A percentile compares a stretch with the other conserved stretches of the same genome.
These are phyloP conservation scores for Pipistrellus pygmaeus DNA, from an alignment of 2,797 vertebrate species.

Conservation along the genomic window DNA sequence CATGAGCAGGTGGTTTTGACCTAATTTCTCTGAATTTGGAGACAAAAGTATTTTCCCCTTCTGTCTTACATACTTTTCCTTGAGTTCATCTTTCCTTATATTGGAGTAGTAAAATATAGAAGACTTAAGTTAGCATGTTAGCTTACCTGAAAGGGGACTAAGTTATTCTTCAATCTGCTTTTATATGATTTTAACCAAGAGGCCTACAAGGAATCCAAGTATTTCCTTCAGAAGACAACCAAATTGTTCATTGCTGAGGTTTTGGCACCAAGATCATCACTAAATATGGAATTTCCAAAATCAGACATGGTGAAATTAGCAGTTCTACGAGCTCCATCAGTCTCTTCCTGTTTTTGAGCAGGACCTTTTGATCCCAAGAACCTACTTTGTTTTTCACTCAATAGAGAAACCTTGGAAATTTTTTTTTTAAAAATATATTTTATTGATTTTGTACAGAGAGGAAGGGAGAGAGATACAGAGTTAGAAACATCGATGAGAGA, in stretches of 20 bases:
- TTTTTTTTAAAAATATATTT: no score
- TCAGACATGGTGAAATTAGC: neutral
- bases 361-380: neutral
- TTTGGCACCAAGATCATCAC: neutral
- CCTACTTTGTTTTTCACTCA: neutral
- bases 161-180: neutral
- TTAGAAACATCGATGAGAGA: no score
- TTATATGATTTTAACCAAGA: neutral
- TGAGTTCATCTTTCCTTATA: neutral
- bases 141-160: neutral
- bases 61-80: neutral
- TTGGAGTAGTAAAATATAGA: neutral
- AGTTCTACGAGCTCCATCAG: neutral
- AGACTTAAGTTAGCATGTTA: neutral
- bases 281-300: neutral
- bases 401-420: slow-evolving; percentile 19
- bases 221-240: neutral
- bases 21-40: neutral
- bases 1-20: neutral
- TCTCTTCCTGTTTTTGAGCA: slow-evolving; percentile 11
- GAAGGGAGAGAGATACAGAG: no score
- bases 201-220: neutral
- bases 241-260: neutral
- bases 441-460: no score
- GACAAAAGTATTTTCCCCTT: neutral